Evolutionary conservation across 2,888 invertebrate genomes (phyloP), one percentile per base, ranked within the genome.

Genomic region (Neria commutata): DNA sequence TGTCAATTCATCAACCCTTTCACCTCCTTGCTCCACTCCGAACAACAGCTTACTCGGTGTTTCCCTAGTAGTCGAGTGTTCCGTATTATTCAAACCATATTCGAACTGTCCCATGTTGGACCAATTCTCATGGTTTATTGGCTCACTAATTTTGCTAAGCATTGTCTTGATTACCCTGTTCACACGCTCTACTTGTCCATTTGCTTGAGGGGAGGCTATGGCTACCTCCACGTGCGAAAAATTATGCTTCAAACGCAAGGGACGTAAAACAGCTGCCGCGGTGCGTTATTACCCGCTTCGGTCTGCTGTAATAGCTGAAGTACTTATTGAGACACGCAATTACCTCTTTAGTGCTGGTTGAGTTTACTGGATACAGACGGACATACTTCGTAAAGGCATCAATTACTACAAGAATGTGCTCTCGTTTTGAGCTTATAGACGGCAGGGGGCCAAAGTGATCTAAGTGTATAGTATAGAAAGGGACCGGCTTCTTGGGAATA

Each of bases 361-460:
- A 19, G n/a, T 54, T 56, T 10, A 54, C 56, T 17, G 51, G n/a
- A 34, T 49, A 54, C n/a, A n/a, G n/a, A n/a, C n/a, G 23, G 1
- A 71, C 56, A 58, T 70, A 79, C 58, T 79, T 78, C 0, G 77
- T 62, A 29, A 62, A 60, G 3, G 46, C 48, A 51, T 57, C 62
- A 16, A 59, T 46, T 3, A 59, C 54, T 10, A 54, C 50, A 19
- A 62, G 54, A 40, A 56, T 50, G 29, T 62, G 50, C 40, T 65
- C 63, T 53, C 80, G 78, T 23, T 67, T 68, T 23, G n/a, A 16
- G 6, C 16, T 17, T 3, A 45, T 19, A 11, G 57, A 69, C 5
- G 72, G 69, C 56, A 81, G 80, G 2, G 80, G 80, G 2, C 81
- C 80, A 4, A 82, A 56, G 62, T 83, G 82, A 60, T 83, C 81